Conservation (phyloP, 2,888 invertebrate genomes). For the Acanthosepion esculentum region DNA sequence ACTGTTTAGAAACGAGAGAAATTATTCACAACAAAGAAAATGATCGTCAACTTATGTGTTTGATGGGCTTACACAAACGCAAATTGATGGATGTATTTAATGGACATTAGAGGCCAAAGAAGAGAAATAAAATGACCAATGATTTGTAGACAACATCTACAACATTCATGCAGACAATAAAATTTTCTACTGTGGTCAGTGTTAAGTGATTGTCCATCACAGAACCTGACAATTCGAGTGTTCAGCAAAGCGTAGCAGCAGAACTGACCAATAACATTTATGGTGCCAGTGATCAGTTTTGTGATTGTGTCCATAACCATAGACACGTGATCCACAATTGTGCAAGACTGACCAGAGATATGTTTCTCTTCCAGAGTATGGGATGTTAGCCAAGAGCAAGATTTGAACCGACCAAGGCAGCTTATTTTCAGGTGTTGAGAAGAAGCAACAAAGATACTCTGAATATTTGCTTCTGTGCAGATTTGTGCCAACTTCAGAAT, state of each 20-base stretch:
- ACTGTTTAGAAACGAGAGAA: neutral
- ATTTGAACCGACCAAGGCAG: neutral
- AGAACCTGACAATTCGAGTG: neutral
- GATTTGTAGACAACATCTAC: conserved; percentile 4
- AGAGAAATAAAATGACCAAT: conserved; percentile 12
- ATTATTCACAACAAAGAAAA: neutral
- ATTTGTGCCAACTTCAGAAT: neutral
- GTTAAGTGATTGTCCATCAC: neutral
- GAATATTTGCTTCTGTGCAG: neutral
- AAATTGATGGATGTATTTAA: neutral
- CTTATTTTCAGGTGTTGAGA: neutral
- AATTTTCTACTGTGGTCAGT: neutral
- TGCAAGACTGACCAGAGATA: neutral
- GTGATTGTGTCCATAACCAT: neutral
- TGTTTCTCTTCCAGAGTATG: neutral
- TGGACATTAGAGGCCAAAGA: neutral
- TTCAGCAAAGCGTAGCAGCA: neutral
- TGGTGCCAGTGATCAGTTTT: neutral
- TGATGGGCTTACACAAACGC: neutral
- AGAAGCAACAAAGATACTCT: neutral
- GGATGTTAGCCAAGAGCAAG: conserved; percentile 1
- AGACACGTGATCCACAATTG: neutral
- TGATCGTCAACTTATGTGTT: neutral
- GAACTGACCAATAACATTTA: neutral
- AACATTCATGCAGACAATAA: conserved; percentile 2